A percentile compares a stretch with the other conserved stretches of the same genome.
phyloP scores from a whole-genome alignment of 2,888 invertebrate genomes.

The Teleiodes luculella region DNA sequence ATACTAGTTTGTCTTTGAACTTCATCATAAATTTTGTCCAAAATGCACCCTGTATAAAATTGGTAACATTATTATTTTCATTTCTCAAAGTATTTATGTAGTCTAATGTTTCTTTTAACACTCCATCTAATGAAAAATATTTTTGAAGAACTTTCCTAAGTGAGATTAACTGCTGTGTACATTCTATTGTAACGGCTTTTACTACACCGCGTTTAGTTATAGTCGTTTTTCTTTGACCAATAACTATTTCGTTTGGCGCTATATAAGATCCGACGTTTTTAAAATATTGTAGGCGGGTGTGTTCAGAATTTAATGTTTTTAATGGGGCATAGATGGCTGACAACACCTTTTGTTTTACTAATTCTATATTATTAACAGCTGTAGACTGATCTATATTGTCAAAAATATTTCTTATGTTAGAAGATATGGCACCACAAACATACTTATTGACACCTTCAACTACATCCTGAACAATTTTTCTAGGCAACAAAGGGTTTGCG shows the following conservation, averaged over 20 bases:
- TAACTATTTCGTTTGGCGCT: neutral
- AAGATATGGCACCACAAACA: slow-evolving; percentile 4
- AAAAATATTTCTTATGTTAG: slow-evolving; percentile 11
- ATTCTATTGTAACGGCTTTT: neutral
- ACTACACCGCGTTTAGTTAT: slow-evolving; percentile 1
- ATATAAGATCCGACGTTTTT: neutral
- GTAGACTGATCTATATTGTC: no score
- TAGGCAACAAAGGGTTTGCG: slow-evolving; percentile 17
- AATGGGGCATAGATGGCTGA: neutral
- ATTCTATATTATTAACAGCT: neutral
- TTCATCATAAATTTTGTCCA: no score
- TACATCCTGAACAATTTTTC: slow-evolving; percentile 14
- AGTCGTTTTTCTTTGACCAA: slow-evolving; percentile 6
- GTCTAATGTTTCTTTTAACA: slow-evolving; percentile 5
- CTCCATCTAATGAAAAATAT: neutral
- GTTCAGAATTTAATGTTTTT: neutral
- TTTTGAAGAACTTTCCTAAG: neutral
- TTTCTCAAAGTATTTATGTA: neutral
- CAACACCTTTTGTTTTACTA: neutral
- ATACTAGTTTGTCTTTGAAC: slow-evolving; percentile 11
- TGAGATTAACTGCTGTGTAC: neutral
- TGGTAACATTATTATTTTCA: no score
- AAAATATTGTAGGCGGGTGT: neutral
- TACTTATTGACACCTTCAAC: neutral
- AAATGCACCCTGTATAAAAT: neutral